Evolutionary conservation across 1,140 invertebrate genomes (phyloP), one percentile per base, ranked within the genome.

Genomic region (Drosophila orosa): DNA sequence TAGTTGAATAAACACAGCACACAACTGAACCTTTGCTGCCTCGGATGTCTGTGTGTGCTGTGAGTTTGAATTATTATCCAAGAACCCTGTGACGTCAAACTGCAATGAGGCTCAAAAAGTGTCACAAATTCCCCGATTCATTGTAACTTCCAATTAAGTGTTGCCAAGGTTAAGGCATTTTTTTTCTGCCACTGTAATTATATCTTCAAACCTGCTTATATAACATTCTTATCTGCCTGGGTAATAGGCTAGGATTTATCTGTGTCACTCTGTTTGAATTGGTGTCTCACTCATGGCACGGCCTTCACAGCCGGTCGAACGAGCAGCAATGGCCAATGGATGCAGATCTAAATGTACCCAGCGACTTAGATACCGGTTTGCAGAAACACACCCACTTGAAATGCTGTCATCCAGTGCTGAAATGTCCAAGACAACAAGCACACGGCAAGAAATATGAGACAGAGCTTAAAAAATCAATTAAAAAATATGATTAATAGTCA

Each of bases 331-430:
- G 67, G 29, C 66, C 66, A 69, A 37, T 27, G 47, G 62, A 68
- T 68, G 47, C 39, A 37, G 24, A 35, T 44, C 29, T 55, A 27
- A 52, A 17, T 66, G 42, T 67, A 63, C 2, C 12, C 19, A 37
- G 10, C 10, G 44, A 47, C 24, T 35, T 15, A 22, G 63, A 71
- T 71, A 71, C 67, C 67, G 67, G 67, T 71, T 71, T 71, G 67
- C 67, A 71, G 63, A 71, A 71, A 71, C 67, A 71, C 67, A 71
- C 67, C 67, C 67, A 71, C 67, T 71, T 69, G 40, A 69, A 57
- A 71, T 58, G 67, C 67, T 71, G 63, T 69, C 67, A 57, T 57
- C 19, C 9, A 71, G 22, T 13, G 24, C 29, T 17, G 13, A 67
- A 45, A 27, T 39, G 29, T 56, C 31, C 35, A 55, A 69, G 50